Base-by-base conservation (phyloP, 2,888 invertebrate genomes). In the Drosophila neotestacea region DNA sequence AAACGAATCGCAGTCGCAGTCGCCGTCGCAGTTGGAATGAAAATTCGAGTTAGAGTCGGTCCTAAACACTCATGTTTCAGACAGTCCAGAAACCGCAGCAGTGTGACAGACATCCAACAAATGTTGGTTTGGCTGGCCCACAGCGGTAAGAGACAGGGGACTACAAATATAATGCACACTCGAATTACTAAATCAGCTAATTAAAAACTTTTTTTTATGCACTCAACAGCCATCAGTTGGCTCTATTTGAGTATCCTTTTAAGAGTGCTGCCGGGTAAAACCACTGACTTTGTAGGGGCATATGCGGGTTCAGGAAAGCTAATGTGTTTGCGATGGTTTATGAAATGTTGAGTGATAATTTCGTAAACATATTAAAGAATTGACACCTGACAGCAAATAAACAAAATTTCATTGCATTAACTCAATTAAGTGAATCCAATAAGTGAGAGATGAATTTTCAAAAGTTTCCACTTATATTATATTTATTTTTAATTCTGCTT, bases 151-250 rank as follows among this genome's bases (percentile, higher is more conserved):
- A 13, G 51, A 1, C 2, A 32, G 22, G 9, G 16, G 28, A 10
- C 11, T 39, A 28, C 59, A 32, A 60, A 59, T 67, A 51, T 63
- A 56, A 66, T 63, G 72, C 67, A 34, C 52, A 48, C 48, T 67
- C 67, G 27, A 48, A 63, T 63, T 54, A 80, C 81, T 85, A 90
- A 90, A 89, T 90, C 81, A 89, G 90, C 90, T 90, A 90, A 89
- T 90, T 90, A 90, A 90, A 90, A 90, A n/a, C n/a, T 85, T 90
- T 90, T 65, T 73, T 65, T 76, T 70, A 11, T 52, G 65, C 81
- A 81, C 87, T 88, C 77, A 51, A 66, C 81, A 74, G 78, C 80
- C 88, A 80, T 78, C 83, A 73, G 69, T 56, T 69, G 38, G 66
- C 72, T 64, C 48, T 46, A 44, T 58, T 51, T 39, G 46, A 28